These are phyloP conservation scores for Nasonia giraulti DNA, from an alignment of 1,140 invertebrate genomes.

Conservation along the genomic window DNA sequence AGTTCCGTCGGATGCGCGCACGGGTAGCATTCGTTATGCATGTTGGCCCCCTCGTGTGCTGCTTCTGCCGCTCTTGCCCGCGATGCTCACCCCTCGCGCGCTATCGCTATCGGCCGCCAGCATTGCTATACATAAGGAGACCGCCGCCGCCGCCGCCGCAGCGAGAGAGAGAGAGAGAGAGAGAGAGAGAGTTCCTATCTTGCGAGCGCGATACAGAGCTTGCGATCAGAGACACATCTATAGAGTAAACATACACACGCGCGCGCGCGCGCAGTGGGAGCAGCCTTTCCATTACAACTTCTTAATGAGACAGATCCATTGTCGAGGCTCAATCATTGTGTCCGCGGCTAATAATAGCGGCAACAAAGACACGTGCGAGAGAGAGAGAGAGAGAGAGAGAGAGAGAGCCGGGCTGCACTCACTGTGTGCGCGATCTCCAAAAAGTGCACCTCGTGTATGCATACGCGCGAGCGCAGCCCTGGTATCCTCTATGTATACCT, in stretches of 20 bases:
- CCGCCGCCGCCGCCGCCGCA: too few relatives aligned
- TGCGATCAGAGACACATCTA: not conserved
- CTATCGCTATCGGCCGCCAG: slow-evolving; percentile 34
- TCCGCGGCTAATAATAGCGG: slow-evolving; percentile 59
- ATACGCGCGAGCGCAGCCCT: not conserved
- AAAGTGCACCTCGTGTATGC: not conserved
- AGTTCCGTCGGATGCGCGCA: slow-evolving; percentile 54
- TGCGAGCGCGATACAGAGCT: not conserved
- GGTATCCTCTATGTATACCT: not conserved
- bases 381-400: too few relatives aligned
- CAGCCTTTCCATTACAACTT: slow-evolving; percentile 60
- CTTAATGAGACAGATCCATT: slow-evolving; percentile 63
- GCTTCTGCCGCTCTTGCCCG: too few relatives aligned
- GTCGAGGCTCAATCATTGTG: slow-evolving; percentile 57
- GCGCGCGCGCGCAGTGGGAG: not conserved
- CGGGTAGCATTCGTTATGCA: not conserved
- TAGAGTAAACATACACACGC: not conserved
- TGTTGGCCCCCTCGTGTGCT: not conserved
- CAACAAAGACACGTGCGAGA: slow-evolving; percentile 31
- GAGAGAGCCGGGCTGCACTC: too few relatives aligned
- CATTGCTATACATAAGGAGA: not conserved
- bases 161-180: not conserved
- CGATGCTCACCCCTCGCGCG: not conserved
- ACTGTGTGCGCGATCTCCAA: too few relatives aligned
- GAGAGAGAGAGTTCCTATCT: slow-evolving; percentile 10